These are phyloP conservation scores for Bruchidius siliquastri DNA, from an alignment of 2,888 invertebrate genomes.

Conservation along the genomic window DNA sequence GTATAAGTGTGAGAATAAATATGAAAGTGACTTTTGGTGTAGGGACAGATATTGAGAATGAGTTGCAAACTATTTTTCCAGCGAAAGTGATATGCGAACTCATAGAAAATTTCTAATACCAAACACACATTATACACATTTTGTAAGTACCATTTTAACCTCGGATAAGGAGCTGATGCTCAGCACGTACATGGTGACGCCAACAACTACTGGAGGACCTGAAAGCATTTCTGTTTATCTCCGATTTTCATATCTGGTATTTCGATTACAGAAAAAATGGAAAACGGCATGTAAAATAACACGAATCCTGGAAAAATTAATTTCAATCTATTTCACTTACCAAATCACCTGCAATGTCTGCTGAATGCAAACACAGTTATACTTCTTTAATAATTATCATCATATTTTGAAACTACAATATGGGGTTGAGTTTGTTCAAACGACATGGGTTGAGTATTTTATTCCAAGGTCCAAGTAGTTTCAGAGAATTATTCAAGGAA, in stretches of 20 bases:
- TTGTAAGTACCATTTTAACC: constrained; percentile 84
- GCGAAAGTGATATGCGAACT: neutral
- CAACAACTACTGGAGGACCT: constrained; percentile 96
- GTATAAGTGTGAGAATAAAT: neutral
- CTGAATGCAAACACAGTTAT: too few species aligned
- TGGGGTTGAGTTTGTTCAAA: too few species aligned
- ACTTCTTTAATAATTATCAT: too few species aligned
- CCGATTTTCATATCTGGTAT: neutral
- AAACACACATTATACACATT: constrained; percentile 6
- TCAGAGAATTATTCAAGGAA: too few species aligned
- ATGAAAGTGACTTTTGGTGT: neutral
- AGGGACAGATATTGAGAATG: neutral
- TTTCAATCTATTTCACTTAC: neutral
- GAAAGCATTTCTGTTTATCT: constrained; percentile 50
- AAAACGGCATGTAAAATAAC: neutral
- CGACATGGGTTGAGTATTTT: too few species aligned
- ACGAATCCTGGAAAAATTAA: neutral
- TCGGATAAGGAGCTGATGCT: constrained; percentile 98
- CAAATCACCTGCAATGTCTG: too few species aligned
- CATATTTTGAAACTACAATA: too few species aligned
- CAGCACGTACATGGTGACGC: constrained; percentile 97
- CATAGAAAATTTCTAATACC: neutral
- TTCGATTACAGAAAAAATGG: neutral
- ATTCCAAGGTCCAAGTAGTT: too few species aligned
- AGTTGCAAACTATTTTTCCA: neutral